Conservation (phyloP, 2,113 vertebrate genomes). For the Eira barbara region DNA sequence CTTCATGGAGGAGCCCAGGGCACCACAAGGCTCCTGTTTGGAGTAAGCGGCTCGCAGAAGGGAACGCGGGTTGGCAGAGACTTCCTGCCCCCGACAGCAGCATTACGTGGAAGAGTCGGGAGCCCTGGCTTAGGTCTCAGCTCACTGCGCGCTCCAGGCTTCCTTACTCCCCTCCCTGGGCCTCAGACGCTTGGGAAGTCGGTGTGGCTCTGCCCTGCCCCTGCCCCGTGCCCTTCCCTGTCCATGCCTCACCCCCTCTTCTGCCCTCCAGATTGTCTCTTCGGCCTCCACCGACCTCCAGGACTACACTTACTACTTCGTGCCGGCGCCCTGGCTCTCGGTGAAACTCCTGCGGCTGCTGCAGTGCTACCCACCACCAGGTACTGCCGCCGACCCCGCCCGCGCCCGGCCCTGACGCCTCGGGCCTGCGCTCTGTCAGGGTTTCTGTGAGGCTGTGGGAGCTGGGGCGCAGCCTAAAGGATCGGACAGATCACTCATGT, state of each 20-base stretch:
- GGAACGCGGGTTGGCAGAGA: background rate
- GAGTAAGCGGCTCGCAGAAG: background rate
- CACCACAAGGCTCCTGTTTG: background rate
- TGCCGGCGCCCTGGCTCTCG: slow-evolving; percentile 94
- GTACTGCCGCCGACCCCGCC: background rate
- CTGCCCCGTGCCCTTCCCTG: rapidly evolving
- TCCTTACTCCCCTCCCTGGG: background rate
- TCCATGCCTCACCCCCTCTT: rapidly evolving
- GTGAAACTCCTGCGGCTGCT: slow-evolving; percentile 92
- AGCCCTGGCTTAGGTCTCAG: background rate
- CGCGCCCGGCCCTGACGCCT: rapidly evolving
- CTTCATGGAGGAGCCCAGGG: rapidly evolving
- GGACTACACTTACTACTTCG: slow-evolving; percentile 94
- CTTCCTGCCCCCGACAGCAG: background rate
- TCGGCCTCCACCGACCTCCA: slow-evolving; percentile 94
- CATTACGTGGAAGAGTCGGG: background rate
- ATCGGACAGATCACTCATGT: rapidly evolving
- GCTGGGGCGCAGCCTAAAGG: background rate
- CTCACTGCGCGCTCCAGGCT: background rate
- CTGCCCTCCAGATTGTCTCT: slow-evolving; percentile 88
- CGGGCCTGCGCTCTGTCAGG: background rate
- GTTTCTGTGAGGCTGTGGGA: background rate
- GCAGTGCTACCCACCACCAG: slow-evolving; percentile 92
- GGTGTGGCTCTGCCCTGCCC: background rate
- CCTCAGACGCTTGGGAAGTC: background rate